Base-by-base conservation (phyloP, 2,888 invertebrate species). In the Panorpa germanica region DNA sequence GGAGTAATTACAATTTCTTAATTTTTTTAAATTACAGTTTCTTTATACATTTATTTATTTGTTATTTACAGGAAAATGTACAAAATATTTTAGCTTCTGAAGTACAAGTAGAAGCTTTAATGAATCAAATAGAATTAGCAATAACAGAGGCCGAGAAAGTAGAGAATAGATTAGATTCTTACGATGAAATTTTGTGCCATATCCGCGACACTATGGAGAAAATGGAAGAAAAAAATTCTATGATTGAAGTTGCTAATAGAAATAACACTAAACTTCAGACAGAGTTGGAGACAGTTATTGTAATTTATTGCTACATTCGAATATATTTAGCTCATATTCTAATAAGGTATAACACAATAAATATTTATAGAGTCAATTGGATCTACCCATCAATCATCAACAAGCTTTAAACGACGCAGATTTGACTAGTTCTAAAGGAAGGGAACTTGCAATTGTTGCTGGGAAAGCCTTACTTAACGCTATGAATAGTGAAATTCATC, bases 61-160 rank as follows among this genome's bases (percentile, higher is more conserved):
- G 11, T 13, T 20, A 22, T 29, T 38, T 41, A n/a, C 34, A 71
- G 64, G 83, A 83, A 46, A 91, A 91, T 54, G 81, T 91, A 35
- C 81, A 88, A 50, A 82, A 81, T 43, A 83, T 91, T 29, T 63
- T 91, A 56, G 81, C 81, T n/a, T 85, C 85, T 3, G 88, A 90
- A 49, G 70, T 68, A 34, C 70, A 81, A 49, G 75, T 85, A 1
- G 63, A 75, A 36, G 60, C 63, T 20, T 57, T 82, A 43, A 82
- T 91, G 58, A 68, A 77, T 40, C 70, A 78, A 42, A 63, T 85
- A 33, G 80, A 83, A 46, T 65, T 65, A 33, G 82, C 83, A 0
- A 72, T 85, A 39, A 57, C 59, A 15, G 77, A 81, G 55, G 73
- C 78, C 7, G 71, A 72, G 40, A 59, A 61, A 36, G 67, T 82